Conservation (phyloP, 1,140 invertebrate genomes). For the Lerema accius region DNA sequence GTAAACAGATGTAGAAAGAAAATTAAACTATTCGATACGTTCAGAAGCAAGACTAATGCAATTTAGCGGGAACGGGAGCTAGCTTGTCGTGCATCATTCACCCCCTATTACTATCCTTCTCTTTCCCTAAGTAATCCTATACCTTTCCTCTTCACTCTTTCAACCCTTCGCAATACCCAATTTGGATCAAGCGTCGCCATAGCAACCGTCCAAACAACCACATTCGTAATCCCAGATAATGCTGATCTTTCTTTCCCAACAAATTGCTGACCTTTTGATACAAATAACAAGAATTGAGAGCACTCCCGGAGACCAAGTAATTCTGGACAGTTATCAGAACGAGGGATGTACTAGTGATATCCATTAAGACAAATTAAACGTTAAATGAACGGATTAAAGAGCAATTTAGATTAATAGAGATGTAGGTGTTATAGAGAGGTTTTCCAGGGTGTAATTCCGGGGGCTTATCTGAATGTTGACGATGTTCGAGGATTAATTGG, state of each 20-base stretch:
- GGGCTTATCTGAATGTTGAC: slow-evolving; percentile 13
- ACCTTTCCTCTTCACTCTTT: slow-evolving; percentile 41
- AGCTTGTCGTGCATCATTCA: slow-evolving; percentile 59
- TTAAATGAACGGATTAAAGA: slow-evolving; percentile 58
- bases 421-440: slow-evolving; percentile 34
- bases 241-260: slow-evolving; percentile 46
- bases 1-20: neutral
- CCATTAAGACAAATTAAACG: slow-evolving; percentile 58
- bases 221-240: slow-evolving; percentile 47
- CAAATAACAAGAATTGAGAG: slow-evolving; percentile 31
- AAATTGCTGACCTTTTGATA: slow-evolving; percentile 37
- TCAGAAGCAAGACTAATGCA: slow-evolving; percentile 62
- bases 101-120: slow-evolving; percentile 49
- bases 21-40: slow-evolving; percentile 31
- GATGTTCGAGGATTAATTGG: slow-evolving; percentile 18
- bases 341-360: slow-evolving; percentile 39
- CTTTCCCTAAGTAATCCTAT: slow-evolving; percentile 36
- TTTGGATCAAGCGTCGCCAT: slow-evolving; percentile 67
- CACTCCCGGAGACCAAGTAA: slow-evolving; percentile 46
- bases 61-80: slow-evolving; percentile 61
- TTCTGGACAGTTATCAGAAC: slow-evolving; percentile 38
- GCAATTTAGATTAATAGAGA: slow-evolving; percentile 58
- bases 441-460: slow-evolving; percentile 20
- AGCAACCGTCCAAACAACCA: slow-evolving; percentile 65
- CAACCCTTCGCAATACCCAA: slow-evolving; percentile 53